phyloP scores from a whole-genome alignment of 2,113 vertebrate species.

The Grallaria varia region DNA sequence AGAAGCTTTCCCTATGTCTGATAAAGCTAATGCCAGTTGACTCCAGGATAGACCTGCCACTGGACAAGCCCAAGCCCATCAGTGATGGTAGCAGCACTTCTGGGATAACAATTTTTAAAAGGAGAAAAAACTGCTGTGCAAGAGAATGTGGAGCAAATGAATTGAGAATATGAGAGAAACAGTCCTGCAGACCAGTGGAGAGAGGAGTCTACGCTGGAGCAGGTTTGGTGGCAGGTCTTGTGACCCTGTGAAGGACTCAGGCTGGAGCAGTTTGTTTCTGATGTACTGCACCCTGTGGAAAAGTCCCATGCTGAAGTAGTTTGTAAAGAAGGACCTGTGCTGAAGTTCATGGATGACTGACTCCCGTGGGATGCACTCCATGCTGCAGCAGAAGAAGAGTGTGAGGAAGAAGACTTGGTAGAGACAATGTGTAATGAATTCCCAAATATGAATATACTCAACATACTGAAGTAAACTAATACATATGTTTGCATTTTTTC shows the following conservation, averaged over 20 bases:
- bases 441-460: neutral
- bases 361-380: neutral
- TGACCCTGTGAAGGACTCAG: rapidly evolving
- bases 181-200: neutral
- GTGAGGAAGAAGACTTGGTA: neutral
- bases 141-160: neutral
- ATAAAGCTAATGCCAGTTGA: neutral
- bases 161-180: neutral
- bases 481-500: neutral
- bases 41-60: rapidly evolving
- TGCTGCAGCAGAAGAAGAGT: neutral
- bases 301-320: neutral
- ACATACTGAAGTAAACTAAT: neutral
- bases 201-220: rapidly evolving
- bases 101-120: neutral
- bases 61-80: neutral
- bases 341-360: neutral
- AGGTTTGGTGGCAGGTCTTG: neutral
- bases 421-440: rapidly evolving
- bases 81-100: rapidly evolving
- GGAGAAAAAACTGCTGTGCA: neutral
- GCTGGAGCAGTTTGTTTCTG: neutral
- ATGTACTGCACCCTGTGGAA: neutral
- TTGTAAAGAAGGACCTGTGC: neutral
- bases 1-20: neutral